Conservation (phyloP, 2,797 vertebrate species). For the Lacerta viridis region DNA sequence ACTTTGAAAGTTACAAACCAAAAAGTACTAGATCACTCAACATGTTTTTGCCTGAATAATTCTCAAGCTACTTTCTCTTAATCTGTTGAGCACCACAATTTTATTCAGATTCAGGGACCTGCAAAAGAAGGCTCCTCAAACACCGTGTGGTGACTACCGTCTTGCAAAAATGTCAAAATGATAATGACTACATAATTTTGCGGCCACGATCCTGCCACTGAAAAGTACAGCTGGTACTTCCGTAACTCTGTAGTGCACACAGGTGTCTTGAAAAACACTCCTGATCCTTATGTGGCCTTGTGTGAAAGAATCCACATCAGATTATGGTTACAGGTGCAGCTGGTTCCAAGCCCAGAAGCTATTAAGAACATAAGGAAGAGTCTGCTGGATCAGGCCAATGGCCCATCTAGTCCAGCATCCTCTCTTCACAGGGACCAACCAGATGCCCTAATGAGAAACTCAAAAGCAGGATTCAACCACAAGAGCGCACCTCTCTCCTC, state of each 20-base stretch:
- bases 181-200: neutral
- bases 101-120: neutral
- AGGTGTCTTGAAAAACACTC: neutral
- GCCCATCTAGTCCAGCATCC: too few relatives aligned
- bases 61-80: neutral
- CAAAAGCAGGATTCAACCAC: too few relatives aligned
- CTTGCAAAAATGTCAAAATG: neutral
- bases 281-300: neutral
- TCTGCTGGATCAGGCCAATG: too few relatives aligned
- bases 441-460: too few relatives aligned
- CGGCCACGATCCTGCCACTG: neutral
- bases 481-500: too few relatives aligned
- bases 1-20: too few relatives aligned
- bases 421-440: too few relatives aligned
- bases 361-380: too few relatives aligned
- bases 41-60: too few relatives aligned
- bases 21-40: neutral
- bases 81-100: neutral
- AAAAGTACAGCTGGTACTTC: neutral
- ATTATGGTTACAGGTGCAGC: neutral
- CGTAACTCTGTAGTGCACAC: neutral
- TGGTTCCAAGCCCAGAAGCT: neutral
- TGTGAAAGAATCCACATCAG: neutral
- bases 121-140: neutral
- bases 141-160: too few relatives aligned